Evolutionary conservation across 2,797 vertebrate genomes (phyloP), one percentile per base, ranked within the genome.

Genomic region (Kryptopterus vitreolus): DNA sequence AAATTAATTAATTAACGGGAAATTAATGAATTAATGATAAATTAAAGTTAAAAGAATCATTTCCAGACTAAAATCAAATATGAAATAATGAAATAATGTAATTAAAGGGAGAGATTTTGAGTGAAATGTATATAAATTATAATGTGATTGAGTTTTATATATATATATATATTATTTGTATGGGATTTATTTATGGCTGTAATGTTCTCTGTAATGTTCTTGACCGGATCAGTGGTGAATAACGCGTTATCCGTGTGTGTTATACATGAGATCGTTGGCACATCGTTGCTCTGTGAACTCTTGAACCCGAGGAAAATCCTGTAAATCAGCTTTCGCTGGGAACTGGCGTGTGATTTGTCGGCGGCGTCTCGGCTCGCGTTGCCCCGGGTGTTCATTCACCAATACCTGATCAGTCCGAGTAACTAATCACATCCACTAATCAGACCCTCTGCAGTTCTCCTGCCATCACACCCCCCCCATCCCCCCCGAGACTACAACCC

Each of bases 341-440:
- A 77, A 65, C 77, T 46, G n/a, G n/a, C n/a, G n/a, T n/a, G n/a
- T 63, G 69, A 76, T 73, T 74, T 43, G 13, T n/a, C 11, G 16
- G 24, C 35, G 38, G 53, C 26, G 50, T n/a, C 0, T 24, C 53
- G 35, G 35, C 63, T 81, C 7, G 26, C 72, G 22, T n/a, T 50
- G 76, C 71, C 79, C 79, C 62, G 79, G 48, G 46, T 38, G 33
- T 72, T 78, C 81, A 87, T 82, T 84, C 85, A 84, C 80, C 9
- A 81, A 82, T 78, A 71, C 80, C 78, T 83, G 87, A 85, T 83
- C 82, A 82, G 81, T 82, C 55, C 84, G 76, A 81, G 79, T 71
- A 78, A 85, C 72, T 82, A 86, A 88, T 88, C 84, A 82, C 65
- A 55, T 76, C 57, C 71, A 78, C 35, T 78, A 78, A 69, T 78